These are phyloP conservation scores for Temnothorax ravouxi DNA, from an alignment of 2,888 invertebrate species.

Conservation along the genomic window DNA sequence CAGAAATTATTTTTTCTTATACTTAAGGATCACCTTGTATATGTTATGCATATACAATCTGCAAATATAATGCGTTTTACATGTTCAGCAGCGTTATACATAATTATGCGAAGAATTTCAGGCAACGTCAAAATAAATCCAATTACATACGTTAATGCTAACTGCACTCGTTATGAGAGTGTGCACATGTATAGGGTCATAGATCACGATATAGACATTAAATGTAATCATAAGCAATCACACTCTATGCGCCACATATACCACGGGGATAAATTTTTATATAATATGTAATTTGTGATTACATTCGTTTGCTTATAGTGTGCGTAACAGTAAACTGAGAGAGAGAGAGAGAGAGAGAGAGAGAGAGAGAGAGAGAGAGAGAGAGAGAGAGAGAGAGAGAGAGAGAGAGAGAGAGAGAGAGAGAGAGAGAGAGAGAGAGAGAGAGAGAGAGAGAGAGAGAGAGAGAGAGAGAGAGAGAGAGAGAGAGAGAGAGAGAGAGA, in stretches of 20 bases:
- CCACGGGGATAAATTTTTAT: slow-evolving; percentile 7
- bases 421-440: too few relatives aligned
- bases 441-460: too few relatives aligned
- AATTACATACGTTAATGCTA: slow-evolving; percentile 15
- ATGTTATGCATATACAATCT: neutral
- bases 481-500: too few relatives aligned
- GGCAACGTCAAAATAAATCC: slow-evolving; percentile 4
- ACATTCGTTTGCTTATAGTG: neutral
- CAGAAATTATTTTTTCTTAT: too few relatives aligned
- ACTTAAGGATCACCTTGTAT: too few relatives aligned
- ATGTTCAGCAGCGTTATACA: slow-evolving; percentile 6
- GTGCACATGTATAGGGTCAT: neutral
- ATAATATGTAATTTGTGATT: neutral
- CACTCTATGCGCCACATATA: neutral
- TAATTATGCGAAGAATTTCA: neutral
- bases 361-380: too few relatives aligned
- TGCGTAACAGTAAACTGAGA: neutral
- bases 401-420: too few relatives aligned
- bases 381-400: too few relatives aligned
- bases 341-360: too few relatives aligned
- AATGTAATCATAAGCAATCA: neutral
- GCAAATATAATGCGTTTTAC: neutral
- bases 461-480: too few relatives aligned
- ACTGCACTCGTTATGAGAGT: neutral
- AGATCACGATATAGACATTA: slow-evolving; percentile 4